Percentiles rank a stretch among this genome's conserved stretches.
phyloP scores from a whole-genome alignment of 2,113 vertebrate species.

The Puffinus mauretanicus region DNA sequence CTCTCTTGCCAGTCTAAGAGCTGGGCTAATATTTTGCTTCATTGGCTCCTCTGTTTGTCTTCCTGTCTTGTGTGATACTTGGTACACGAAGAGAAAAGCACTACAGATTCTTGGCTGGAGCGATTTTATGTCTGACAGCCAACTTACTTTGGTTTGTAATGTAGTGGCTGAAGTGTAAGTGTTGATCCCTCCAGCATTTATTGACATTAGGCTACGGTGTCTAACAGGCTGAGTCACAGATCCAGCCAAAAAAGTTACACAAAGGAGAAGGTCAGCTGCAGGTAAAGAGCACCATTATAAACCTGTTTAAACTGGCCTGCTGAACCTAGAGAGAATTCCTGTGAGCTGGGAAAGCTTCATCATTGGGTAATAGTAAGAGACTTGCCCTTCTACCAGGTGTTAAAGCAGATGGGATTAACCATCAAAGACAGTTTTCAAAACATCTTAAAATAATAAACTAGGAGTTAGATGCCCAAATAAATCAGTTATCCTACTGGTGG shows the following conservation, averaged over 20 bases:
- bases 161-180: neutral
- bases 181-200: neutral
- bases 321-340: neutral
- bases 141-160: neutral
- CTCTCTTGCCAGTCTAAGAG: neutral
- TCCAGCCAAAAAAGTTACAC: neutral
- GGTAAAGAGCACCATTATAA: neutral
- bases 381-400: neutral
- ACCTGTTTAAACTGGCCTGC: neutral
- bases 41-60: neutral
- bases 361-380: neutral
- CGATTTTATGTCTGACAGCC: neutral
- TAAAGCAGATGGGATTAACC: neutral
- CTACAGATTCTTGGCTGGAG: neutral
- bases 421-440: neutral
- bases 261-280: slow-evolving; percentile 7
- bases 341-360: neutral
- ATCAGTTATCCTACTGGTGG: neutral
- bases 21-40: neutral
- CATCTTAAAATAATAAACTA: neutral
- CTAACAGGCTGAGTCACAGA: neutral
- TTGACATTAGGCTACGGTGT: neutral
- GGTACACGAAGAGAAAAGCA: neutral
- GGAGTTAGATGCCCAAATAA: neutral
- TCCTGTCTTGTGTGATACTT: neutral